phyloP scores from a whole-genome alignment of 2,113 vertebrate species.

The Polypterus senegalus region DNA sequence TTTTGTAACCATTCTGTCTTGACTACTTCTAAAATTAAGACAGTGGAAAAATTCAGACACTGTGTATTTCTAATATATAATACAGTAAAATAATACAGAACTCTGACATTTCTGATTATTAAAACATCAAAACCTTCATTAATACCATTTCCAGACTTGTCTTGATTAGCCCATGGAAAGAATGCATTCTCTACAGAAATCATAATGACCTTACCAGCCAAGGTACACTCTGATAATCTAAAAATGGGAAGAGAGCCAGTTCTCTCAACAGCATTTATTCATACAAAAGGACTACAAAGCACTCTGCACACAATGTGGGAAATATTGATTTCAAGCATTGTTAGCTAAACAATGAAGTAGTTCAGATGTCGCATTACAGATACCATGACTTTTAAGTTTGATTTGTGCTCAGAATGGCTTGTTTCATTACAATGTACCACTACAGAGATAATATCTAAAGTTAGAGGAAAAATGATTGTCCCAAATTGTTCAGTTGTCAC shows the following conservation, averaged over 20 bases:
- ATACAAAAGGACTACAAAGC: constrained; percentile 25
- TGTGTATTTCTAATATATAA: too few species aligned
- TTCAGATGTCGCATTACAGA: constrained; percentile 15
- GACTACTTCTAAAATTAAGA: too few species aligned
- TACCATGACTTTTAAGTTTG: constrained; percentile 21
- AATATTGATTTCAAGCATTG: constrained; percentile 13
- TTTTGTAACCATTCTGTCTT: too few species aligned
- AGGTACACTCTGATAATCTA: not conserved
- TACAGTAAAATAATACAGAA: too few species aligned
- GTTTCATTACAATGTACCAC: constrained; percentile 14
- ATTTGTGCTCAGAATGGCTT: constrained; percentile 5
- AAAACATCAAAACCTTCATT: not conserved
- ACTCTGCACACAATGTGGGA: constrained; percentile 19
- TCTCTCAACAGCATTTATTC: constrained; percentile 3
- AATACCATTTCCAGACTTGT: not conserved
- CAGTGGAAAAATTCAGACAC: too few species aligned
- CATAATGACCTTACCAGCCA: not conserved
- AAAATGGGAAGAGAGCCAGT: constrained; percentile 12
- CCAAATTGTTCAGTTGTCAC: constrained; percentile 32
- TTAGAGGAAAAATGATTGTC: constrained; percentile 30
- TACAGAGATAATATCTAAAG: constrained; percentile 2
- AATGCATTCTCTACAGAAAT: not conserved
- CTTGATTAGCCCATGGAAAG: not conserved
- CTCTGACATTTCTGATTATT: not conserved
- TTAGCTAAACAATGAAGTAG: constrained; percentile 21